Evolutionary conservation across 1,140 invertebrate species (phyloP), one percentile per base, ranked within the genome.

Genomic region (Drosophila dunni): DNA sequence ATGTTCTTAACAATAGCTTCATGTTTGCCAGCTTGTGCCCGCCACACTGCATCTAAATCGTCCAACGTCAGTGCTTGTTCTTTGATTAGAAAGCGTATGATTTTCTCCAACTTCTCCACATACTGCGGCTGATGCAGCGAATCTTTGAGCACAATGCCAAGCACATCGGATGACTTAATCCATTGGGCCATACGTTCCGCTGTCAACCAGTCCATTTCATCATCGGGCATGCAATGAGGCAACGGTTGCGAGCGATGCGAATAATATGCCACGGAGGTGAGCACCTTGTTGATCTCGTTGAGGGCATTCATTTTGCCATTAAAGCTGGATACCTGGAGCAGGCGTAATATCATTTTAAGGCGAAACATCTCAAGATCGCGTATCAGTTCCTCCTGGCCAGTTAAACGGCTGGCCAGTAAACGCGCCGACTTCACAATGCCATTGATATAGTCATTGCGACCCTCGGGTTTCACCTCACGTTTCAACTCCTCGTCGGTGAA

Each of bases 261-360:
- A 93, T 98, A 97, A 91, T 97, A 98, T 51, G 96, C 96, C 42
- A 98, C 97, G 91, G 96, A 97, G 29, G 96, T 96, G 50, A 99
- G 98, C 29, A 99, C 97, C 94, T 99, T 99, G 93, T 99, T 99
- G 40, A 99, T 97, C 95, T 99, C 98, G 93, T 99, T 99, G 38
- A 99, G 93, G 33, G 98, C 98, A 92, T 98, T 99, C 98, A 99
- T 99, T 94, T 99, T 99, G 8, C 98, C 98, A 94, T 99, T 99
- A 91, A 99, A 99, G 42, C 98, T 99, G 11, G 98, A 99, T 91
- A 99, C 98, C 94, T 99, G 97, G 58, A 99, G 93, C 81, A 98
- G 95, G 91, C 98, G 96, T 71, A 99, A 93, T 81, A 99, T 98
- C 97, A 99, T 99, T 94, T 98, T 98, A 70, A 99, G 94, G 83